Conservation (phyloP, 2,797 vertebrate species). For the Smutsia gigantea region DNA sequence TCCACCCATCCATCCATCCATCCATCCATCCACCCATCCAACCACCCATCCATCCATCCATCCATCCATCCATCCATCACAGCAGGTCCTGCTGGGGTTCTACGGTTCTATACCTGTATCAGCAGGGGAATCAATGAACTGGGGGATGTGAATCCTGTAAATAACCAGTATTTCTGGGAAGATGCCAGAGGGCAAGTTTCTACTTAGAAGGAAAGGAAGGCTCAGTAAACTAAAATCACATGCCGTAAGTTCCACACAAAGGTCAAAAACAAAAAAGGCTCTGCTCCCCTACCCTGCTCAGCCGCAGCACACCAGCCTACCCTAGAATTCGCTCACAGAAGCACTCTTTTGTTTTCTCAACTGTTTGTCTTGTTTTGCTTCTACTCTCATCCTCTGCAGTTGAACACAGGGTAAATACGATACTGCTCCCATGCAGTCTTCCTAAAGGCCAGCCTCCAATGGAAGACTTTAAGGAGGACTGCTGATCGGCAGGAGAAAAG, state of each 20-base stretch:
- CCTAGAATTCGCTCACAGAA: background rate
- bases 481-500: background rate
- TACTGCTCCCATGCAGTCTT: background rate
- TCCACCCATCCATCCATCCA: background rate
- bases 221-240: background rate
- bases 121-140: background rate
- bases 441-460: slow-evolving; percentile 53
- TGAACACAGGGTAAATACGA: background rate
- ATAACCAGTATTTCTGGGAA: background rate
- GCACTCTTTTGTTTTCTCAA: background rate
- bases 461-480: background rate
- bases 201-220: background rate
- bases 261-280: background rate
- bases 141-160: background rate
- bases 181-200: background rate
- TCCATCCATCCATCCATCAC: background rate
- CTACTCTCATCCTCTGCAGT: background rate
- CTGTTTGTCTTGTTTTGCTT: background rate
- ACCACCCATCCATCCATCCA: rapidly evolving
- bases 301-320: background rate
- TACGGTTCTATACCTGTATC: background rate
- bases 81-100: background rate
- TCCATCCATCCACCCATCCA: background rate
- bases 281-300: background rate
- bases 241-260: background rate